Conservation (phyloP, 2,113 vertebrate genomes). For the Limnothrissa miodon region DNA sequence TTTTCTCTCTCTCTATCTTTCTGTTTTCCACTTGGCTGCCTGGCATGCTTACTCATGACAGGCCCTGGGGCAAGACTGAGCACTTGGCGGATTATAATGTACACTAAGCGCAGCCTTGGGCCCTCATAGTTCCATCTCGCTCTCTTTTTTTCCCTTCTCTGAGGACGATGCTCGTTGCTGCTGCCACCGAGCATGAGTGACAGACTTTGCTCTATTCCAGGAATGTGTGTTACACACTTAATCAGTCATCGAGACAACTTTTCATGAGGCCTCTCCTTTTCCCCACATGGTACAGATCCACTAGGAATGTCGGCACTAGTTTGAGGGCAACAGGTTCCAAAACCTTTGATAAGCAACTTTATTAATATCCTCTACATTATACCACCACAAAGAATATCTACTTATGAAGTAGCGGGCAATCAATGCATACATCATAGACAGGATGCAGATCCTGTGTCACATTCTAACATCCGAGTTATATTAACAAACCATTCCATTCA, state of each 20-base stretch:
- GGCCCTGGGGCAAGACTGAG: constrained; percentile 35
- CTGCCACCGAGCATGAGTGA: constrained; percentile 46
- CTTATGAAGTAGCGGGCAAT: not conserved
- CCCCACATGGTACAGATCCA: not conserved
- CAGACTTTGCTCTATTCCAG: constrained; percentile 50
- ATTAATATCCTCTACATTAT: not conserved
- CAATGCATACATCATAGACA: not conserved
- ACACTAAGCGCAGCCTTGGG: constrained; percentile 45
- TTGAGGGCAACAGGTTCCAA: not conserved
- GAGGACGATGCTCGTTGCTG: constrained; percentile 38
- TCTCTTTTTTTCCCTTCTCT: not conserved
- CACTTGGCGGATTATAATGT: constrained; percentile 46
- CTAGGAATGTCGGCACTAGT: not conserved
- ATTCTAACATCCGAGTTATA: not conserved
- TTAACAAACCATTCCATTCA: not conserved
- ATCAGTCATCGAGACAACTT: constrained; percentile 24
- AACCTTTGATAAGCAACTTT: not conserved
- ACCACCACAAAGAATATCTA: not conserved
- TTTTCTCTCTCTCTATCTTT: constrained; percentile 28
- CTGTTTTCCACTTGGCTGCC: constrained; percentile 36
- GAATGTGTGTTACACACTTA: constrained; percentile 42
- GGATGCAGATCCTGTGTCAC: not conserved
- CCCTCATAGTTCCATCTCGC: not conserved
- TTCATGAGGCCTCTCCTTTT: not conserved
- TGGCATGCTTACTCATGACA: constrained; percentile 45